A percentile compares a stretch with the other conserved stretches of the same genome.
Evolutionary conservation across 2,797 vertebrate genomes (phyloP).

Genomic region (Pitangus sulphuratus): DNA sequence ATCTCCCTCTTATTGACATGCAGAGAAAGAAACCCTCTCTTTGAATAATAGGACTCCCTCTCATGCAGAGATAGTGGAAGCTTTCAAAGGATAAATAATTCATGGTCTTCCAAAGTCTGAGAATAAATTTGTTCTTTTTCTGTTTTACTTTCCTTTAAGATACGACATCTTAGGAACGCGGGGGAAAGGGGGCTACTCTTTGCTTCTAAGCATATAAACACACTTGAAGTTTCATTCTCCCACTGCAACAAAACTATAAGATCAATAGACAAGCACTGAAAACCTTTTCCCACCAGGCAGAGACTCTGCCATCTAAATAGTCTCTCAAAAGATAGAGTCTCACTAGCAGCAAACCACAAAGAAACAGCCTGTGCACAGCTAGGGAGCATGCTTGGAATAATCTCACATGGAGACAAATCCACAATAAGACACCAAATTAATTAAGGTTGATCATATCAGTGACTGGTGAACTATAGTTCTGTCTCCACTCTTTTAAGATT

Average conservation of each 20-base stretch:
- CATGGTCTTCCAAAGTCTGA: conserved; percentile 70
- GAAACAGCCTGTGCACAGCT: not conserved
- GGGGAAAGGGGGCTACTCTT: conserved; percentile 56
- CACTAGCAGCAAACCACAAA: conserved; percentile 56
- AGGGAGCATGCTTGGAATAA: not conserved
- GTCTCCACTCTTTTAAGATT: conserved; percentile 21
- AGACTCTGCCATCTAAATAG: conserved; percentile 60
- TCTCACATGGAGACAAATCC: not conserved
- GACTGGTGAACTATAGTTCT: not conserved
- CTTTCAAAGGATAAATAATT: conserved; percentile 81
- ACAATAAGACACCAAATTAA: conserved; percentile 63
- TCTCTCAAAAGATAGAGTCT: conserved; percentile 65
- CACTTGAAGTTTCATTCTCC: conserved; percentile 58
- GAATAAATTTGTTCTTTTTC: conserved; percentile 80
- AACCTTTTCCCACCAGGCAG: conserved; percentile 74
- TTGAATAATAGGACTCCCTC: conserved; percentile 75
- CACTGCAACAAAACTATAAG: conserved; percentile 65
- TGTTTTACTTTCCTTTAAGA: conserved; percentile 76
- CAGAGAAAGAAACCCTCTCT: conserved; percentile 69
- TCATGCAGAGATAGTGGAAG: conserved; percentile 74
- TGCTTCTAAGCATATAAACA: conserved; percentile 71
- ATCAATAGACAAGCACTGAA: conserved; percentile 74
- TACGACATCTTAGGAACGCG: conserved; percentile 71
- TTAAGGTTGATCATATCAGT: conserved; percentile 45
- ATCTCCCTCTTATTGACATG: conserved; percentile 71